phyloP scores from a whole-genome alignment of 2,797 vertebrate genomes.

The Peromyscus nudipes region DNA sequence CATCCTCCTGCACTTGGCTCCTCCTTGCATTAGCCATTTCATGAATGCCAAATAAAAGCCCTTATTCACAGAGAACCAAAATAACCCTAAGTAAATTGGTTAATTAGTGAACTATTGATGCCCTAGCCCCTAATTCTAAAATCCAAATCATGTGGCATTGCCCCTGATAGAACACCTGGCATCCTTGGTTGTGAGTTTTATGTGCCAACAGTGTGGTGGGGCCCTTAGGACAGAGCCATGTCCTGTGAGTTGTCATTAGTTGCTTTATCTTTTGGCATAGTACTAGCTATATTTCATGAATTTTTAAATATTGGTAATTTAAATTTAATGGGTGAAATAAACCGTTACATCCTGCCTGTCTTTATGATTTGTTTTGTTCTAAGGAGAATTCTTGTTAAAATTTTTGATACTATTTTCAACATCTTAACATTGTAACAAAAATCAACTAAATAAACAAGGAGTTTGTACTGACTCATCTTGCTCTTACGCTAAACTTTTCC shows the following conservation, averaged over 20 bases:
- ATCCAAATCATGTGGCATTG: neutral
- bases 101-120: slow-evolving; percentile 37
- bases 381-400: neutral
- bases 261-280: neutral
- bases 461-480: neutral
- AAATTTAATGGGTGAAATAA: slow-evolving; percentile 47
- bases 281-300: slow-evolving; percentile 17
- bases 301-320: slow-evolving; percentile 50
- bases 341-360: neutral
- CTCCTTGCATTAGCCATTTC: neutral
- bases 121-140: neutral
- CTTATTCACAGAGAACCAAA: slow-evolving; percentile 38
- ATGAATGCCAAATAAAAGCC: slow-evolving; percentile 11
- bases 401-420: neutral
- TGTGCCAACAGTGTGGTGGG: neutral
- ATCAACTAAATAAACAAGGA: neutral
- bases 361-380: slow-evolving; percentile 37
- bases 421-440: slow-evolving; percentile 43
- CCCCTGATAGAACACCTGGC: neutral
- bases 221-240: neutral
- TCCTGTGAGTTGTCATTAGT: neutral
- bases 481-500: slow-evolving; percentile 18
- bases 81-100: slow-evolving; percentile 17
- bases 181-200: neutral
- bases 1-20: neutral